phyloP scores from a whole-genome alignment of 2,888 invertebrate genomes.

The Ectemnius continuus region DNA sequence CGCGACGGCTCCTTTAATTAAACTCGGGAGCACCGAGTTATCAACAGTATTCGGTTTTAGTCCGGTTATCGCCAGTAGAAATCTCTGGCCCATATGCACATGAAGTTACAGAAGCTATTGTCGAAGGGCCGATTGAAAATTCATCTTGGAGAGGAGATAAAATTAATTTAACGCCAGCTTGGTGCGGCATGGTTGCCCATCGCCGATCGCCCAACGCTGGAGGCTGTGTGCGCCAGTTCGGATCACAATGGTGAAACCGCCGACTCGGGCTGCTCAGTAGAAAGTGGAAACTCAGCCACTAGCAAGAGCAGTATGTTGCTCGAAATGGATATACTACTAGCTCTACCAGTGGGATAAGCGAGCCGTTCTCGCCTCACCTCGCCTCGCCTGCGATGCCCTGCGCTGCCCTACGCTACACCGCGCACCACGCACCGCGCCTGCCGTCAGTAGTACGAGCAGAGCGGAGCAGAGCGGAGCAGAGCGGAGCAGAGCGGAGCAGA shows the following conservation, averaged over 20 bases:
- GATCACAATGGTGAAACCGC: constrained; percentile 76
- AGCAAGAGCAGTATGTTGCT: no score
- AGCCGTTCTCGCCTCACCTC: no score
- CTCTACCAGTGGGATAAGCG: no score
- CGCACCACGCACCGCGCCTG: no score
- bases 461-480: no score
- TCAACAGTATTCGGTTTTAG: constrained; percentile 29
- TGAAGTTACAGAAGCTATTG: neutral
- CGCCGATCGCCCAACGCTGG: constrained; percentile 66
- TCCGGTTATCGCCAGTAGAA: no score
- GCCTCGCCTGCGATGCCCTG: no score
- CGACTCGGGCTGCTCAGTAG: constrained; percentile 58
- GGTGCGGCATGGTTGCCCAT: constrained; percentile 63
- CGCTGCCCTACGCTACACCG: no score
- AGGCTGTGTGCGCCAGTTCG: constrained; percentile 74
- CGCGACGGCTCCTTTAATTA: constrained; percentile 31
- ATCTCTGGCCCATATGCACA: no score
- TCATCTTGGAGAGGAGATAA: constrained; percentile 76
- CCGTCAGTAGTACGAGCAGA: no score
- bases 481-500: no score
- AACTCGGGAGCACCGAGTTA: constrained; percentile 39
- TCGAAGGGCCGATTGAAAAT: constrained; percentile 65
- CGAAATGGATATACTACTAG: no score
- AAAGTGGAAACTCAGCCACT: constrained; percentile 65
- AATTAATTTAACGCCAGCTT: constrained; percentile 77